Base-by-base conservation (phyloP, 2,888 invertebrate species). In the Luperina testacea region DNA sequence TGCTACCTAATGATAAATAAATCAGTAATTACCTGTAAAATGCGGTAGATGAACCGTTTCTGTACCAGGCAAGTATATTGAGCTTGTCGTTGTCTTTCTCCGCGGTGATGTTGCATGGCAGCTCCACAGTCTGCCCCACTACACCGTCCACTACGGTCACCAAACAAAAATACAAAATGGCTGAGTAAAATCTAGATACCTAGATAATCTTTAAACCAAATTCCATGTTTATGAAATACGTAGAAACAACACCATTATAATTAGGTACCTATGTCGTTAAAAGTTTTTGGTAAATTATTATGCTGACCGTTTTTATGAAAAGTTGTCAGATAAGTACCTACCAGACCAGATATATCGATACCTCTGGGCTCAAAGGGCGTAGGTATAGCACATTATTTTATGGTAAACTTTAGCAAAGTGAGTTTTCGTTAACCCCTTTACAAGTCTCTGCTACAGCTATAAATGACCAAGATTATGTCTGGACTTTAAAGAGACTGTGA, bases 11-110 rank as follows among this genome's bases (percentile, higher is more conserved):
- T 59, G 15, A 45, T n/a, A 59, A 72, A 45, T 59, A 65, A 42
- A 64, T 68, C 71, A 9, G 15, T 57, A 87, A 87, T 90, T 92
- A 97, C 97, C 97, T 96, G 92, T 95, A 96, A 87, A 97, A 95
- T 63, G 97, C 96, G 7, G 93, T 92, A 13, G 94, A 87, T 1
- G 95, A 94, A 57, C 93, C 94, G 77, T 95, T 92, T 85, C 90
- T 93, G 90, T 96, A 96, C 96, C 96, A 97, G 38, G 95, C 95
- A 72, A 96, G 90, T 72, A 95, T 93, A 67, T 91, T 95, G 53
- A 96, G 92, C 72, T 92, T 94, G 88, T 95, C 96, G 64, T 93
- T 92, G 72, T 91, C 92, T 57, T 90, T 92, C 77, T 95, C 94
- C 0, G 95, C 92, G 1, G 95, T 94, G 42, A 95, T 92, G 85